Evolutionary conservation across 2,113 vertebrate species (phyloP).

Genomic region (Paradoxurus hermaphroditus): DNA sequence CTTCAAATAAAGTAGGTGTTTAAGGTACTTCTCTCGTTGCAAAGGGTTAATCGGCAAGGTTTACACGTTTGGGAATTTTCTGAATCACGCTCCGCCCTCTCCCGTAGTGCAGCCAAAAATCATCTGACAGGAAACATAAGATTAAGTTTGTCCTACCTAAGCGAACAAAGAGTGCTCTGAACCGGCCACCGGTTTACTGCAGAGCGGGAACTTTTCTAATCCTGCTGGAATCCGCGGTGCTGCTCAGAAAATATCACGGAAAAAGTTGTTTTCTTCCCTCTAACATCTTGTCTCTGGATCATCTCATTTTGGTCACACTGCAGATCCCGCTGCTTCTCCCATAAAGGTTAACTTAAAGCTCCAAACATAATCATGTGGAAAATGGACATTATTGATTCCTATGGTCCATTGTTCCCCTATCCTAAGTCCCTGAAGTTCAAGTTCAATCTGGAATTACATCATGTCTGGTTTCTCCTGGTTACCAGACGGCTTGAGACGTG

Average conservation of each 20-base stretch:
- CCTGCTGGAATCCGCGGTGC: slow-evolving; percentile 83
- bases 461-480: slow-evolving; percentile 95
- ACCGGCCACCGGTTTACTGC: slow-evolving; percentile 84
- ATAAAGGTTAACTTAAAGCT: slow-evolving; percentile 86
- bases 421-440: slow-evolving; percentile 91
- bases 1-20: neutral
- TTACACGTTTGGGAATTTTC: slow-evolving; percentile 77
- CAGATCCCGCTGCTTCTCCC: slow-evolving; percentile 80
- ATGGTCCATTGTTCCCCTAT: slow-evolving; percentile 90
- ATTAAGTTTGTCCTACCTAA: slow-evolving; percentile 99
- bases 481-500: slow-evolving; percentile 94
- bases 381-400: slow-evolving; percentile 91
- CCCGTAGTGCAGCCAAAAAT: slow-evolving; percentile 88
- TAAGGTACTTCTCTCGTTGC: slow-evolving; percentile 50
- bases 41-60: slow-evolving; percentile 85
- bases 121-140: slow-evolving; percentile 97
- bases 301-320: slow-evolving; percentile 80
- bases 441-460: slow-evolving; percentile 94
- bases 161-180: slow-evolving; percentile 95
- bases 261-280: slow-evolving; percentile 83
- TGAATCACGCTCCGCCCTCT: slow-evolving; percentile 80
- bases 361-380: slow-evolving; percentile 90
- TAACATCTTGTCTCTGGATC: slow-evolving; percentile 83
- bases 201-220: slow-evolving; percentile 86
- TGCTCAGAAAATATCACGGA: slow-evolving; percentile 81